A percentile compares a stretch with the other conserved stretches of the same genome.
phyloP scores from a whole-genome alignment of 2,888 invertebrate genomes.

The Pimpla rufipes region DNA sequence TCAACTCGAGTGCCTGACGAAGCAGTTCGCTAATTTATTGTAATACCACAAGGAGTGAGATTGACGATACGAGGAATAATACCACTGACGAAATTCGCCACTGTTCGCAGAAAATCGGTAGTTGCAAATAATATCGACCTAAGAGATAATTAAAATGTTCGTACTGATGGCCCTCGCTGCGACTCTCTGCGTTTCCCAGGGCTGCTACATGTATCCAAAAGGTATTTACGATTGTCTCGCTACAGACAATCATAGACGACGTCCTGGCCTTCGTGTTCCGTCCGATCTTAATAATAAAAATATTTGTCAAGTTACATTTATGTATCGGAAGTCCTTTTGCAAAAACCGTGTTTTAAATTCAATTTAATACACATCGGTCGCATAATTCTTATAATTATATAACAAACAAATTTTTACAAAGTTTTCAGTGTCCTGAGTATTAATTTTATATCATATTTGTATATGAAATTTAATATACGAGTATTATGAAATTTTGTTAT shows the following conservation, averaged over 20 bases:
- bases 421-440: too few species aligned
- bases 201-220: conserved; percentile 84
- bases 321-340: too few species aligned
- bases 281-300: too few species aligned
- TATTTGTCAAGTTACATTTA: too few species aligned
- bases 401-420: too few species aligned
- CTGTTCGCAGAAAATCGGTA: conserved; percentile 73
- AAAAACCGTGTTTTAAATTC: too few species aligned
- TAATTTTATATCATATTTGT: too few species aligned
- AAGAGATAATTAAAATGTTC: conserved; percentile 74
- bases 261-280: too few species aligned
- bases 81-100: conserved; percentile 47
- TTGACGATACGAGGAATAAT: not conserved
- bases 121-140: conserved; percentile 71
- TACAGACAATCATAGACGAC: not conserved
- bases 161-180: conserved; percentile 78
- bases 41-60: not conserved
- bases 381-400: too few species aligned
- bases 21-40: not conserved
- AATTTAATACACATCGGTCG: too few species aligned
- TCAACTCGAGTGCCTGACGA: not conserved
- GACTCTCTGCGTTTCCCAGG: conserved; percentile 77
- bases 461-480: too few species aligned
- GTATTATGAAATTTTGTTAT: too few species aligned
- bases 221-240: conserved; percentile 72